Conservation (phyloP, 2,888 invertebrate genomes). For the Lymantria dispar region DNA sequence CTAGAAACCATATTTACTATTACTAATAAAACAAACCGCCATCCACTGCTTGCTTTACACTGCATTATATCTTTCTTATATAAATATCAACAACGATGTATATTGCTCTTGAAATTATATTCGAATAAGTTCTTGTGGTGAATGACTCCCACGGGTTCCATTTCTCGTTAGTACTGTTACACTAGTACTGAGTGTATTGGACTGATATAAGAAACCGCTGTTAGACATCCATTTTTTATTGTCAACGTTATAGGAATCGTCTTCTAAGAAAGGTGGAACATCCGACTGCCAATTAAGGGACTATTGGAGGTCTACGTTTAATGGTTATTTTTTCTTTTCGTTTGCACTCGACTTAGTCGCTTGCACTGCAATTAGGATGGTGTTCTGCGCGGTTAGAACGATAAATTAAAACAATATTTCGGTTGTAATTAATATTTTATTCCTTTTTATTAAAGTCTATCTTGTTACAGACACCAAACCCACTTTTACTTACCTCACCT, state of each 20-base stretch:
- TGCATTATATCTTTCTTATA: neutral
- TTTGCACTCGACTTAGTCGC: too few relatives aligned
- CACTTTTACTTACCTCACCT: too few relatives aligned
- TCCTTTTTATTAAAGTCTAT: too few relatives aligned
- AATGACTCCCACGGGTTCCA: conserved; percentile 27
- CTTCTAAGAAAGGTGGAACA: conserved; percentile 9
- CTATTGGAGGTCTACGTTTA: neutral
- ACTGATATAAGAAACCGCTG: conserved; percentile 27
- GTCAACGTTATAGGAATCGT: conserved; percentile 11
- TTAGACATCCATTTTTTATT: conserved; percentile 22
- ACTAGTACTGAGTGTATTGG: conserved; percentile 15
- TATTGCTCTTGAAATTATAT: neutral
- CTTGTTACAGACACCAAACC: too few relatives aligned
- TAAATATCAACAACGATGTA: conserved; percentile 10
- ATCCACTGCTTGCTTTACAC: conserved; percentile 12
- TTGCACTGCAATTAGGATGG: too few relatives aligned
- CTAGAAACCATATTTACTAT: neutral
- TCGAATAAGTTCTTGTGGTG: conserved; percentile 3
- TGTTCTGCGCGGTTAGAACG: too few relatives aligned
- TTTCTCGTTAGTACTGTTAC: conserved; percentile 33
- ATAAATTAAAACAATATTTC: too few relatives aligned
- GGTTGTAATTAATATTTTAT: too few relatives aligned
- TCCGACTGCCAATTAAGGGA: conserved; percentile 15
- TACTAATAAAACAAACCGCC: neutral
- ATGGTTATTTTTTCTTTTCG: too few relatives aligned